These are phyloP conservation scores for Porites divaricata DNA, from an alignment of 92 coral and sea anemone species.

Conservation along the genomic window DNA sequence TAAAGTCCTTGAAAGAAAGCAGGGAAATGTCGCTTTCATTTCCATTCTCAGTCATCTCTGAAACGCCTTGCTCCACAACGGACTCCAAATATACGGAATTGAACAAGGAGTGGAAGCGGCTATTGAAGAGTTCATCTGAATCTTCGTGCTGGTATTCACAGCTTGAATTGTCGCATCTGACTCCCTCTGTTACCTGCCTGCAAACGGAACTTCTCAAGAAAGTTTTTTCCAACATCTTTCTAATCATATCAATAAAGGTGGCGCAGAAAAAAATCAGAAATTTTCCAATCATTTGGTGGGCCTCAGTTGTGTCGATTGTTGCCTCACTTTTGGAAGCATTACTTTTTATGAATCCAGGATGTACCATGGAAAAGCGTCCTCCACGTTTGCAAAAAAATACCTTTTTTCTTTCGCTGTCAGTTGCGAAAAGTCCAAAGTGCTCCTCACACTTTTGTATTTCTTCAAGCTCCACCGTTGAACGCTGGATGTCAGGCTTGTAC, in stretches of 20 bases:
- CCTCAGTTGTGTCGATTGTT: conserved; percentile 43
- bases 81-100: conserved; percentile 64
- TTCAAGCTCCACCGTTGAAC: conserved; percentile 35
- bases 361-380: conserved; percentile 28
- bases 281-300: conserved; percentile 41
- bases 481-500: conserved; percentile 46
- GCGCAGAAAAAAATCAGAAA: conserved; percentile 25
- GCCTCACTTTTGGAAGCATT: conserved; percentile 22
- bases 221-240: conserved; percentile 9
- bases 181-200: conserved; percentile 17
- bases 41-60: conserved; percentile 10
- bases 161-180: conserved; percentile 5
- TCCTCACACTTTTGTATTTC: conserved; percentile 57
- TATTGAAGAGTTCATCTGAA: conserved; percentile 26
- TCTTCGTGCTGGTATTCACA: conserved; percentile 49
- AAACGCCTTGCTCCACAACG: conserved; percentile 35
- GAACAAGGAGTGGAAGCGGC: conserved; percentile 57
- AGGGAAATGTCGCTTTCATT: background rate
- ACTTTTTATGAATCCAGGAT: conserved; percentile 11
- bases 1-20: background rate
- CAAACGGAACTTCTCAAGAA: background rate
- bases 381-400: conserved; percentile 28
- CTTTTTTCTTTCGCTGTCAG: conserved; percentile 29
- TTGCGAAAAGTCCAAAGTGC: conserved; percentile 69
- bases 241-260: conserved; percentile 21